Percentiles rank a stretch among this genome's conserved stretches.
Evolutionary conservation across 2,888 invertebrate species (phyloP).

Genomic region (Monopis laevigella): DNA sequence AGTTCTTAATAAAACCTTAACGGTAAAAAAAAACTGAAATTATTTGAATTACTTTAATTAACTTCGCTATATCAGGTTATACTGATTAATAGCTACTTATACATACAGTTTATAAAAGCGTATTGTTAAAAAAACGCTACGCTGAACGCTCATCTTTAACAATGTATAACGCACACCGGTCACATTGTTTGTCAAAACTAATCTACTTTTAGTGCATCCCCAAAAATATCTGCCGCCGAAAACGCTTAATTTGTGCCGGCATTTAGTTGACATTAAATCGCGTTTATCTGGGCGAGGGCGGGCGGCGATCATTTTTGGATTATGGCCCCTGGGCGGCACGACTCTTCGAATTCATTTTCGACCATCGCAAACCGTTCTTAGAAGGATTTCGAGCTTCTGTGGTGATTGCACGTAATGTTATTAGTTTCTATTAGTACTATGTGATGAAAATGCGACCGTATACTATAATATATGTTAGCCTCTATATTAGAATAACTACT

Average conservation of each 20-base stretch:
- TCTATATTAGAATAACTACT: too few species aligned
- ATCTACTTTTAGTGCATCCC: slow-evolving; percentile 12
- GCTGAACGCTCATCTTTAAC: not conserved
- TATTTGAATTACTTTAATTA: too few species aligned
- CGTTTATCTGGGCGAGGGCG: slow-evolving; percentile 44
- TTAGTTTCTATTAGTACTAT: too few species aligned
- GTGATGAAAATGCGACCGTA: too few species aligned
- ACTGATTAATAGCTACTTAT: too few species aligned
- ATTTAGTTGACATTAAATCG: slow-evolving; percentile 53
- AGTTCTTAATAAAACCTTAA: too few species aligned
- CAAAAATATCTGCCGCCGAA: slow-evolving; percentile 8
- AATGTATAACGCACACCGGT: not conserved
- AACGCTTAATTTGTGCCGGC: slow-evolving; percentile 21
- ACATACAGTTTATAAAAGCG: too few species aligned
- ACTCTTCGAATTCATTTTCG: slow-evolving; percentile 50
- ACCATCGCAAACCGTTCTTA: slow-evolving; percentile 56
- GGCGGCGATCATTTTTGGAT: slow-evolving; percentile 62
- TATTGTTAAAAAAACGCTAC: not conserved
- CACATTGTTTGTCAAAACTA: slow-evolving; percentile 12
- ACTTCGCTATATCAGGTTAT: too few species aligned
- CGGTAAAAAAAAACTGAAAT: too few species aligned
- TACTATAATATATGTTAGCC: too few species aligned
- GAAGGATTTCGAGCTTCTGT: slow-evolving; percentile 35
- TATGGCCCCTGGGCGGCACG: slow-evolving; percentile 50
- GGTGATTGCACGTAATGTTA: not conserved